Base-by-base conservation (phyloP, 2,113 vertebrate genomes). In the Xyrauchen texanus region DNA sequence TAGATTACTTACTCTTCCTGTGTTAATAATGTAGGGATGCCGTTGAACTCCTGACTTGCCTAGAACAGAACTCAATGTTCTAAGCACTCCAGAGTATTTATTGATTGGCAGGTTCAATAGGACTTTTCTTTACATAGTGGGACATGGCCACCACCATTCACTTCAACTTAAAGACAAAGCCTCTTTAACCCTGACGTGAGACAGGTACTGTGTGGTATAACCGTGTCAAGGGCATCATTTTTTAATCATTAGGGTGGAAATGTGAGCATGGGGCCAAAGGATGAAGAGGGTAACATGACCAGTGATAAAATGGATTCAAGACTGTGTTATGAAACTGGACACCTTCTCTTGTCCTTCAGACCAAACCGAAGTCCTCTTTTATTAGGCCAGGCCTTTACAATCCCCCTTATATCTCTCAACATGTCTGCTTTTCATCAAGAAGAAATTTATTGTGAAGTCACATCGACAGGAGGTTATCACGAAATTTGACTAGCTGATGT, bases 341-440 rank as follows among this genome's bases (percentile, higher is more conserved):
- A 55, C 66, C 60, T 63, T 12, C 68, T 65, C 7, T 3, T 85
- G 86, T 84, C 85, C 78, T 87, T 79, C 66, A 67, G 64, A 51
- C 34, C 45, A 78, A 0, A 3, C 64, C 81, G 87, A 90, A 89
- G 89, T 92, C 85, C 53, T 86, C 87, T 13, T 16, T 93, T 91
- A 92, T 91, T 86, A 90, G 85, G 85, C n/a, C 84, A 46, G 44
- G 63, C 67, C 64, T 45, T 79, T 82, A 85, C 83, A 82, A 68
- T 84, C 82, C 80, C 52, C 82, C 83, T 80, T 87, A 83, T 90
- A 73, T 77, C 85, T 86, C 81, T 81, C 78, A 55, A 72, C 81
- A 84, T 77, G 66, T 76, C 57, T 44, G 49, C 82, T 89, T 92
- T 34, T 92, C 91, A 90, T 89, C 90, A 88, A 85, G 86, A 88